A percentile compares a stretch with the other conserved stretches of the same genome.
phyloP scores from a whole-genome alignment of 2,888 invertebrate species.

The Himalopsyche japonica region DNA sequence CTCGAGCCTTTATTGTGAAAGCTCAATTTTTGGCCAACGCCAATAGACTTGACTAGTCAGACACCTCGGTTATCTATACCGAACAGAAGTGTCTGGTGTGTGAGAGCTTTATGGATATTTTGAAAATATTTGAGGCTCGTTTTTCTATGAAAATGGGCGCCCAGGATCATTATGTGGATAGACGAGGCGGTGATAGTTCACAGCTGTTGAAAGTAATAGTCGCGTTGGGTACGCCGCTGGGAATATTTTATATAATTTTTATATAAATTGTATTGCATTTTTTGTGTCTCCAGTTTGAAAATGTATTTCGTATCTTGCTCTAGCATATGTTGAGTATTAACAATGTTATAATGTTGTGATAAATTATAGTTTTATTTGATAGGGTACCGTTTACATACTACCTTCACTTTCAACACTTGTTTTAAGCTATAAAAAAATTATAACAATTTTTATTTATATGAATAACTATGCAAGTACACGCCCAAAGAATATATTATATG shows the following conservation, averaged over 20 bases:
- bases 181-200: conserved; percentile 10
- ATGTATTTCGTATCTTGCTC: not conserved
- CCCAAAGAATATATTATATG: too few relatives aligned
- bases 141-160: conserved; percentile 25
- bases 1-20: not conserved
- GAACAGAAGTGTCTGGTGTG: conserved; percentile 24
- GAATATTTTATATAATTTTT: not conserved
- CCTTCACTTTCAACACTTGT: too few relatives aligned
- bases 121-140: conserved; percentile 33
- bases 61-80: conserved; percentile 29
- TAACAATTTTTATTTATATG: too few relatives aligned
- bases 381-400: not conserved
- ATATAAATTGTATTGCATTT: not conserved
- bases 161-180: conserved; percentile 11
- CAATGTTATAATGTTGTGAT: not conserved
- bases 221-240: not conserved
- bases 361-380: not conserved
- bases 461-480: too few relatives aligned
- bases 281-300: not conserved
- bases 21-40: not conserved
- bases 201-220: not conserved
- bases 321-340: not conserved
- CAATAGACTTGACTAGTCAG: not conserved
- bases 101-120: conserved; percentile 39
- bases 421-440: too few relatives aligned